Conservation (phyloP, 2,113 vertebrate species). For the Muscicapa adusta region DNA sequence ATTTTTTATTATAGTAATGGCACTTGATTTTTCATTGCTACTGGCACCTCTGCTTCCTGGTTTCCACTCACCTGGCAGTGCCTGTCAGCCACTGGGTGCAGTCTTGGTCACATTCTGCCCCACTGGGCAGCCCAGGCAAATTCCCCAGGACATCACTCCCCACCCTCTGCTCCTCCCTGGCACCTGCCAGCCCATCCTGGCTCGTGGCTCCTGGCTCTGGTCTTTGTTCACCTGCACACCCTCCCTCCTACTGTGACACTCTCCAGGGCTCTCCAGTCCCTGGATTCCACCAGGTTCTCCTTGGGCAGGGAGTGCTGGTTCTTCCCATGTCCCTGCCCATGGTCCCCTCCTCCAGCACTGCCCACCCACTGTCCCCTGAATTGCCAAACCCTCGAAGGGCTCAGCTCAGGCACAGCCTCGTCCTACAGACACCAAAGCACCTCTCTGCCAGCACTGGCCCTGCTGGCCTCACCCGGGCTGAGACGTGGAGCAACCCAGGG, state of each 20-base stretch:
- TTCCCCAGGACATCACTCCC: accelerated
- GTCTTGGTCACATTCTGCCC: not conserved
- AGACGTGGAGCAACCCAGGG: accelerated
- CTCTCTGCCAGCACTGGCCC: accelerated
- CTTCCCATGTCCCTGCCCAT: not conserved
- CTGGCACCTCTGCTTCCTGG: not conserved
- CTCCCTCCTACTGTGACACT: not conserved
- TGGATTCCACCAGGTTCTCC: not conserved
- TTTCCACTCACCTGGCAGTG: not conserved
- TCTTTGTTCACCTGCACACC: not conserved
- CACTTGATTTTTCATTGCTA: not conserved
- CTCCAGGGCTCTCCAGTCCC: not conserved
- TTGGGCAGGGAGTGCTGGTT: accelerated
- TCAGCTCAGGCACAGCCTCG: not conserved
- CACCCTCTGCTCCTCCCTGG: too few relatives aligned
- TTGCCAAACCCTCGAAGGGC: not conserved
- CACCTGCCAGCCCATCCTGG: not conserved
- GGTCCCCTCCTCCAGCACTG: not conserved
- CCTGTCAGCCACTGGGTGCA: not conserved
- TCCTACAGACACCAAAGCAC: not conserved
- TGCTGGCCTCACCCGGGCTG: not conserved
- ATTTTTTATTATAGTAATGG: not conserved
- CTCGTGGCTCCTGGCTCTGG: not conserved
- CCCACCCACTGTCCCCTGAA: not conserved
- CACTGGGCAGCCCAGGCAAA: not conserved